phyloP scores from a whole-genome alignment of 2,797 vertebrate genomes.

The Tragopan temminckii region DNA sequence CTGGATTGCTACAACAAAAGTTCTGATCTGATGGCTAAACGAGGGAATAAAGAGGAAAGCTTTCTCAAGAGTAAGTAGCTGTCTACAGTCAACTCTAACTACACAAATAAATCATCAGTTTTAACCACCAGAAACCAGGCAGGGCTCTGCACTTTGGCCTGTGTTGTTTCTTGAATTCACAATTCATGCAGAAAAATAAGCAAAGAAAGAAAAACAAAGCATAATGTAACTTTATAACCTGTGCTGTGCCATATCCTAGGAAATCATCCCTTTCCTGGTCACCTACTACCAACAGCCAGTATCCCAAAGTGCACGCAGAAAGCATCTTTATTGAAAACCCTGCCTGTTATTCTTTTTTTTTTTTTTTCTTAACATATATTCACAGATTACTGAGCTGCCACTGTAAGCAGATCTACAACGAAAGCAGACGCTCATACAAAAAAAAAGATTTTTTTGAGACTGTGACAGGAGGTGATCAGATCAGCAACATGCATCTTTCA shows the following conservation, averaged over 20 bases:
- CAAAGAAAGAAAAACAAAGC: neutral
- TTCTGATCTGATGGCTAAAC: neutral
- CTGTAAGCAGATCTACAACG: neutral
- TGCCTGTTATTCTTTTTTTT: neutral
- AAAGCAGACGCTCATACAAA: neutral
- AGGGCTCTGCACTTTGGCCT: neutral
- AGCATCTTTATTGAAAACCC: neutral
- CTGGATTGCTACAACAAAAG: neutral
- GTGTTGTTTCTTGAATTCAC: neutral
- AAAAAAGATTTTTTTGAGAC: neutral
- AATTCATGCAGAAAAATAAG: neutral
- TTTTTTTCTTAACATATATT: neutral
- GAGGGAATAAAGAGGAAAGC: neutral
- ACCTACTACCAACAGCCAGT: neutral
- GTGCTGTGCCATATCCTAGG: neutral
- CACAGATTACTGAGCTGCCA: neutral
- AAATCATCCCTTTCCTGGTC: neutral
- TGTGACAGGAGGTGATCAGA: neutral
- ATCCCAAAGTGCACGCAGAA: neutral
- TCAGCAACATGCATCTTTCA: neutral
- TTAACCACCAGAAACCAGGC: neutral
- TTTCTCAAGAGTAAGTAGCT: neutral
- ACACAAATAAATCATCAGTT: neutral
- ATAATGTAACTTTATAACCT: neutral
- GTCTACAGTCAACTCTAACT: neutral